These are phyloP conservation scores for Planococcus citri DNA, from an alignment of 1,140 invertebrate species.

Conservation along the genomic window DNA sequence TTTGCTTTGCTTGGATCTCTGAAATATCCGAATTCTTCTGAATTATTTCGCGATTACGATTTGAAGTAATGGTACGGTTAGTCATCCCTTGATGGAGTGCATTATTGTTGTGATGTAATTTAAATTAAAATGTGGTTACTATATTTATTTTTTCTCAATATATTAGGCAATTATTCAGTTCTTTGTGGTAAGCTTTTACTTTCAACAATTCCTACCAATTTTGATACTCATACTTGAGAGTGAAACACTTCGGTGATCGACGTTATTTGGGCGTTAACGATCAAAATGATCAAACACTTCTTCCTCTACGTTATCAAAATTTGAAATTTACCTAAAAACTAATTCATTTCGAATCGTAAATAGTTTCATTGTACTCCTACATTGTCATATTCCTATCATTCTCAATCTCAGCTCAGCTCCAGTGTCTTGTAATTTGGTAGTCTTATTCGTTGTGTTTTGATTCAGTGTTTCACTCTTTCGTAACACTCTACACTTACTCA, in stretches of 20 bases:
- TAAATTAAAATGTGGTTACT: not conserved
- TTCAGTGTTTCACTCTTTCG: no score
- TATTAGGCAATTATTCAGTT: not conserved
- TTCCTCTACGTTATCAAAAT: not conserved
- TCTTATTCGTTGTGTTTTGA: no score
- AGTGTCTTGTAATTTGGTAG: no score
- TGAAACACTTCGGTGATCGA: not conserved
- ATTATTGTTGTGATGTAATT: not conserved
- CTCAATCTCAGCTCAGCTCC: no score
- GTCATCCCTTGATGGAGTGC: not conserved
- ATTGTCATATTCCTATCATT: no score
- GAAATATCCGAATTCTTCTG: no score
- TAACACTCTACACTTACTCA: no score
- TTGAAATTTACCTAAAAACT: not conserved
- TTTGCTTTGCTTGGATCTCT: no score
- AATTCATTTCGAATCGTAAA: no score
- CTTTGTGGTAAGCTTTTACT: not conserved
- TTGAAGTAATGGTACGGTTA: not conserved
- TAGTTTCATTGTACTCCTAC: no score
- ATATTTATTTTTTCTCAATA: not conserved
- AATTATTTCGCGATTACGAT: no score
- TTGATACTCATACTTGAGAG: not conserved
- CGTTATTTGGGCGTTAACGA: not conserved
- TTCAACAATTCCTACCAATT: not conserved
- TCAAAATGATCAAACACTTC: not conserved